Evolutionary conservation across 2,113 vertebrate species (phyloP), one percentile per base, ranked within the genome.

Genomic region (Pogona vitticeps): DNA sequence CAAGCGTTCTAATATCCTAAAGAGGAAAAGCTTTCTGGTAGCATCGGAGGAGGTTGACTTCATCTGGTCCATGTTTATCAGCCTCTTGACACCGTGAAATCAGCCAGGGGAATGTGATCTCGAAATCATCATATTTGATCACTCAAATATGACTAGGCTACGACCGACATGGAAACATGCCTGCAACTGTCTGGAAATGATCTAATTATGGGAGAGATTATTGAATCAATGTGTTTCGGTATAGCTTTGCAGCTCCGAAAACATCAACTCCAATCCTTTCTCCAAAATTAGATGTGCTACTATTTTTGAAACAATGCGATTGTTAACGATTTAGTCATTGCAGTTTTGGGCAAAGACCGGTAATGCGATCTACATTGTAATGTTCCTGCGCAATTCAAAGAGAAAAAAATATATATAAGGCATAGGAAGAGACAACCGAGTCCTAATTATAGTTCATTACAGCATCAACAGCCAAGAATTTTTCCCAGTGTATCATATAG

Each of bases 141-240:
- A 67, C 6, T 58, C 2, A 68, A 78, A 17, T 36, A 13, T 65
- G 92, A 87, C 68, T 46, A 89, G 70, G 5, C 83, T 89, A 63
- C 61, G 31, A 73, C 59, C 52, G 40, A 36, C 26, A 10, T 28
- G 59, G 71, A 80, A 76, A 75, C 21, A 12, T 56, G 73, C 86
- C 40, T n/a, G 36, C 23, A 59, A 36, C 0, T 10, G 80, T 4
- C 71, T 86, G 70, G 81, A 87, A 78, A 90, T 86, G 70, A 86
- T 71, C 83, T 15, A 83, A 58, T 86, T 89, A 23, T 20, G 71
- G 90, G 89, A 67, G 42, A 14, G 2, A 67, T 70, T 81, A 92
- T n/a, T 75, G 71, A 86, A 92, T 80, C 28, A 52, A 21, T 0
- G 17, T 83, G 42, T 13, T 73, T 75, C 65, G 82, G 72, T 56